Base-by-base conservation (phyloP, 2,888 invertebrate genomes). In the Volucella zonaria region DNA sequence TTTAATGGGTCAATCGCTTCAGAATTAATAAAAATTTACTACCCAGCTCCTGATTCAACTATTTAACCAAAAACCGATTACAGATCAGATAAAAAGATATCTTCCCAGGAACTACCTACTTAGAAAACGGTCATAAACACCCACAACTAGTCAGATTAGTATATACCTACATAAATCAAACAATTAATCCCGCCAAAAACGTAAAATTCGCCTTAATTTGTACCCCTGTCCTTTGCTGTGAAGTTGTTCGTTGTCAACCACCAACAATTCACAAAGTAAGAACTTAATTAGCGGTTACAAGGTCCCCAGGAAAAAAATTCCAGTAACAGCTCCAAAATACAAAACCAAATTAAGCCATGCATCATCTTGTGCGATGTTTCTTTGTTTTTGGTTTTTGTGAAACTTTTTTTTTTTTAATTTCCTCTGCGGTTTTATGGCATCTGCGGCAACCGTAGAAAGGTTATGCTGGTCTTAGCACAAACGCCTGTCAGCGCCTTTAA, bases 271-370 rank as follows among this genome's bases (percentile, higher is more conserved):
- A 52, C 68, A 80, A 76, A 71, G 71, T 75, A 85, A 85, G 67
- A 77, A 81, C 85, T 85, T 85, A 85, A 85, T 85, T 85, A 85
- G 81, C 77, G 70, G 71, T 66, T 45, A 58, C 51, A 59, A 62
- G 38, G 15, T 73, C 43, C 15, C n/a, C 14, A 42, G 40, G 40
- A 14, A 70, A 45, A 47, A 54, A 67, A 31, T 18, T 15, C 40
- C n/a, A 51, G 51, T 42, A 62, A 59, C 66, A 76, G 62, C 45
- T 40, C 54, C 62, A 56, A 75, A 62, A 74, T 56, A 59, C 38
- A 82, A 76, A 38, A 47, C 70, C 76, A 85, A 85, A 85, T 85
- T 85, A 85, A 85, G 85, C 59, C 81, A 81, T 85, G 80, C 80
- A 83, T 81, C 85, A 80, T 85, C 67, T 67, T 68, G 52, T 68